Evolutionary conservation across 64 coral and sea anemone species (phyloP).

Genomic region (Orbicella faveolata): DNA sequence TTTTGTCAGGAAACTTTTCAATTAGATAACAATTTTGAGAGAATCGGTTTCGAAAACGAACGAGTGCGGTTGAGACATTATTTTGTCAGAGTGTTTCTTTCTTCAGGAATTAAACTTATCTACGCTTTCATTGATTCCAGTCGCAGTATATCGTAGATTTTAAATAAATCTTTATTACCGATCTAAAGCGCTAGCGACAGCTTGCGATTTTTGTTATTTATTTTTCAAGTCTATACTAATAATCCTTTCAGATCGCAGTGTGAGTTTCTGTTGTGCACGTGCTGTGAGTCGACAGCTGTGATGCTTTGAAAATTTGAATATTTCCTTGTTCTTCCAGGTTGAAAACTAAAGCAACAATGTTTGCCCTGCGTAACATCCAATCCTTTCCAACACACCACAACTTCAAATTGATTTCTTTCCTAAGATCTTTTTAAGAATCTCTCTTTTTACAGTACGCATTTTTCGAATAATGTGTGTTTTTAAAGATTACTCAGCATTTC

Average conservation of each 20-base stretch:
- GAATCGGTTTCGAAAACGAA: neutral
- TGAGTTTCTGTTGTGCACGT: neutral
- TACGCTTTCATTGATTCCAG: neutral
- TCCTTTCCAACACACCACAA: no score
- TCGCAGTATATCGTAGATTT: neutral
- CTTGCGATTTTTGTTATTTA: neutral
- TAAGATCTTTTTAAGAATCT: no score
- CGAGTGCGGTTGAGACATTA: neutral
- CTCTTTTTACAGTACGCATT: no score
- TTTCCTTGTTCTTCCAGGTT: neutral
- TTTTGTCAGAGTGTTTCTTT: neutral
- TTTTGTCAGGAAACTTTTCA: neutral
- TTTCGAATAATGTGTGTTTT: no score
- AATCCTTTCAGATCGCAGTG: neutral
- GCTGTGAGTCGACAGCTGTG: neutral
- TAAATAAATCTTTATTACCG: neutral
- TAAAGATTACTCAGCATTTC: no score
- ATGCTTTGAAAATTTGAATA: neutral
- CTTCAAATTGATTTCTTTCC: no score
- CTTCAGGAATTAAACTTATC: neutral
- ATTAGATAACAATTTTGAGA: neutral
- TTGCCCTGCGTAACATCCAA: no score
- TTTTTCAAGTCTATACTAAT: neutral
- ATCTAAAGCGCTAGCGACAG: neutral
- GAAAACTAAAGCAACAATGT: neutral